Percentiles rank a stretch among this genome's conserved stretches.
Evolutionary conservation across 2,888 invertebrate species (phyloP).

Genomic region (Schizotus pectinicornis): DNA sequence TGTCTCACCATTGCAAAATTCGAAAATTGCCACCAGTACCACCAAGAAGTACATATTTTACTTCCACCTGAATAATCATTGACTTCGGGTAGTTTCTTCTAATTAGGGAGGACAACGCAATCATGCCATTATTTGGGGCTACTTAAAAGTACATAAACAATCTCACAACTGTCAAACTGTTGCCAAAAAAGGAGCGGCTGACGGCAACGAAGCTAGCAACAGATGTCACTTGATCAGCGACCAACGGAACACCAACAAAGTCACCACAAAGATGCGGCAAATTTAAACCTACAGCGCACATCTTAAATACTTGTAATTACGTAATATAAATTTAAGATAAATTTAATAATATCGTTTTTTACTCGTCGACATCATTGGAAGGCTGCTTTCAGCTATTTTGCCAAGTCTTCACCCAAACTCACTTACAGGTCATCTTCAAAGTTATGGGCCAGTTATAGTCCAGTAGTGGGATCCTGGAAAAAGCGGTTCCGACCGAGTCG

Average conservation of each 20-base stretch:
- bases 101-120: neutral
- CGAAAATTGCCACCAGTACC: constrained; percentile 18
- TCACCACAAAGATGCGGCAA: no score
- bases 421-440: no score
- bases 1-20: constrained; percentile 15
- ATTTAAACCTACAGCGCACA: no score
- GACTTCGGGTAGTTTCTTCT: constrained; percentile 13
- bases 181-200: constrained; percentile 30
- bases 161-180: constrained; percentile 23
- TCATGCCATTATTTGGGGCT: constrained; percentile 8
- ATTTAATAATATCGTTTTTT: no score
- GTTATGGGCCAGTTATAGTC: no score
- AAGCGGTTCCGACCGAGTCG: no score
- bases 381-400: no score
- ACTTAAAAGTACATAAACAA: constrained; percentile 25
- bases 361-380: no score
- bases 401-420: no score
- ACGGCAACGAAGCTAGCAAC: constrained; percentile 10
- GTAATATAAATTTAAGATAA: no score
- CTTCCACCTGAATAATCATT: constrained; percentile 21
- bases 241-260: neutral
- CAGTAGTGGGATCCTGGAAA: no score
- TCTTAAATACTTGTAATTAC: no score
- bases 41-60: constrained; percentile 23
- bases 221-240: constrained; percentile 18